These are phyloP conservation scores for Melipona quadrifasciata DNA, from an alignment of 1,140 invertebrate genomes.

Conservation along the genomic window DNA sequence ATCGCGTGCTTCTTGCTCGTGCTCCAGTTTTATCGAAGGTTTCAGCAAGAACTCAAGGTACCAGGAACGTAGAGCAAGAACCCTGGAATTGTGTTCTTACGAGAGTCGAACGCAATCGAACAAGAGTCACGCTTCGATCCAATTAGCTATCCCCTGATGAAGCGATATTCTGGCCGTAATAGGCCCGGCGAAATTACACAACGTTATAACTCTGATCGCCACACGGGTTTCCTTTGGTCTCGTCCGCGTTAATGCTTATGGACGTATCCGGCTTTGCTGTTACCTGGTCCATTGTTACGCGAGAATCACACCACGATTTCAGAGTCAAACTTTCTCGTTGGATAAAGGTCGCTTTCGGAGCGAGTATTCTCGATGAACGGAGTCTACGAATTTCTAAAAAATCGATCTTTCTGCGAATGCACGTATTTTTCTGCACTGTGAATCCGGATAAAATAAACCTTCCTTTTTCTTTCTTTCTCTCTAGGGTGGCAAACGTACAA, in stretches of 20 bases:
- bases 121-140: slow-evolving; percentile 36
- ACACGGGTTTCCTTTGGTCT: slow-evolving; percentile 30
- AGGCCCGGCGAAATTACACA: slow-evolving; percentile 53
- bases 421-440: too few species aligned
- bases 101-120: slow-evolving; percentile 41
- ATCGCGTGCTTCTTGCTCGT: neutral
- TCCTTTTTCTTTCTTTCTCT: neutral
- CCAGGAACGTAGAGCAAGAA: too few species aligned
- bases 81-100: neutral
- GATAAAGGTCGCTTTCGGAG: neutral
- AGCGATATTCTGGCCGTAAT: slow-evolving; percentile 33
- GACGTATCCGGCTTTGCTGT: slow-evolving; percentile 2
- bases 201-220: slow-evolving; percentile 46
- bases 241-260: slow-evolving; percentile 24
- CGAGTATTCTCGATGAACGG: neutral
- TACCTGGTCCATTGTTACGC: neutral
- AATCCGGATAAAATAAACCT: too few species aligned
- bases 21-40: neutral
- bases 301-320: neutral
- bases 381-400: neutral
- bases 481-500: neutral
- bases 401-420: neutral
- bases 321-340: neutral
- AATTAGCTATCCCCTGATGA: slow-evolving; percentile 41
- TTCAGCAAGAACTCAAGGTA: neutral